Evolutionary conservation across 2,888 invertebrate species (phyloP), one percentile per base, ranked within the genome.

Genomic region (Plebejus anna): DNA sequence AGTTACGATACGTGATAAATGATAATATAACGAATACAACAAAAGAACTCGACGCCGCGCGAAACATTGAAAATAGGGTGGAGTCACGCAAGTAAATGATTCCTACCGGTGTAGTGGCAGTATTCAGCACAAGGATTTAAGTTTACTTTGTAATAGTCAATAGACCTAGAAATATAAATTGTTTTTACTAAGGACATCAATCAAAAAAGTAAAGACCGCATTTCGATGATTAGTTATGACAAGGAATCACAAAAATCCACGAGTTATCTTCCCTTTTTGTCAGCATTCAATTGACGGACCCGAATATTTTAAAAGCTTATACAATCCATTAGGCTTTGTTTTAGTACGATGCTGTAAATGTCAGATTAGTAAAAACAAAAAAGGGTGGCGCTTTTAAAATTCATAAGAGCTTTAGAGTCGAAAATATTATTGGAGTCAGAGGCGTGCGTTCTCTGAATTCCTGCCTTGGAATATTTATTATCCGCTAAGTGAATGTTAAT

Each of bases 311-410:
- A 75, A 75, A 75, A 75, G 75, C 76, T 77, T 79, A 79, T 78
- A 79, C 78, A 78, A 81, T 78, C 78, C 76, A 78, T 76, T 75
- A 70, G 75, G 78, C 78, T 79, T 80, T 80, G 78, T 80, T 79
- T 79, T 78, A 78, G 76, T 80, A 77, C 73, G 77, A 76, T 77
- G 76, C 42, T 75, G 77, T 78, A 78, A 78, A 76, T 72, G 77
- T 77, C 77, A 77, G 78, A 76, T 80, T 80, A 78, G 78, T 57
- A 42, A 75, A 61, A 75, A 75, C 42, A 70, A 76, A 76, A 71
- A 70, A 70, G 55, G 76, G 76, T 70, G 32, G 55, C 75, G 75
- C 71, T 75, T 78, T 71, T 47, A 78, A 76, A 76, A 76, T 76
- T 75, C 75, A 75, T 75, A 38, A 75, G 61, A 75, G 75, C 61